These are phyloP conservation scores for Ctena decussata DNA, from an alignment of 2,888 invertebrate genomes.

Conservation along the genomic window DNA sequence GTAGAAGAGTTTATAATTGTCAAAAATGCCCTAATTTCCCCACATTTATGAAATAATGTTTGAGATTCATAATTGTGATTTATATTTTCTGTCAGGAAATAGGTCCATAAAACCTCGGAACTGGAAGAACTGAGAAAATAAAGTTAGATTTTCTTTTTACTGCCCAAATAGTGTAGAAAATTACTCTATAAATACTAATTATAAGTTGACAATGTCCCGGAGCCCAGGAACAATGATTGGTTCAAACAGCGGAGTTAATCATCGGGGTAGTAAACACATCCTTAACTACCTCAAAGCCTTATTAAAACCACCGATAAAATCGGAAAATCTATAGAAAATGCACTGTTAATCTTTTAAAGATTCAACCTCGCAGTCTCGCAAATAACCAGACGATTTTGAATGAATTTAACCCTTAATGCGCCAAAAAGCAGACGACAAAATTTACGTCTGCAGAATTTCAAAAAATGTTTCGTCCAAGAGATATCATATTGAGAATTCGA, in stretches of 20 bases:
- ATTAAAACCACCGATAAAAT: background rate
- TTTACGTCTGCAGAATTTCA: no score
- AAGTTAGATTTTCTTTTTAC: background rate
- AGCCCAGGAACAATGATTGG: background rate
- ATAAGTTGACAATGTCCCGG: background rate
- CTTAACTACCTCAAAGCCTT: background rate
- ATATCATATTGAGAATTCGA: no score
- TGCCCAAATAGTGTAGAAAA: background rate
- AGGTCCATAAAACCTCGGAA: background rate
- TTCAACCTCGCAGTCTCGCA: background rate
- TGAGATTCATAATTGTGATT: background rate
- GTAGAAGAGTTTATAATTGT: background rate
- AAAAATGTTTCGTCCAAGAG: no score
- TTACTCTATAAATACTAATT: conserved; percentile 9
- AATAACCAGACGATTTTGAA: conserved; percentile 1
- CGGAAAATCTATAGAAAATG: conserved; percentile 8
- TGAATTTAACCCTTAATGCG: no score
- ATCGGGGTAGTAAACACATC: background rate
- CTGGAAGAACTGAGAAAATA: background rate
- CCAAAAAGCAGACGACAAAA: no score
- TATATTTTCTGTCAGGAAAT: background rate
- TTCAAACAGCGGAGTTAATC: background rate
- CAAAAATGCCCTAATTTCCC: conserved; percentile 19
- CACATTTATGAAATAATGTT: conserved; percentile 33
- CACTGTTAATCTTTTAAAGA: conserved; percentile 7